phyloP scores from a whole-genome alignment of 1,140 invertebrate genomes.

The Ectropis grisescens region DNA sequence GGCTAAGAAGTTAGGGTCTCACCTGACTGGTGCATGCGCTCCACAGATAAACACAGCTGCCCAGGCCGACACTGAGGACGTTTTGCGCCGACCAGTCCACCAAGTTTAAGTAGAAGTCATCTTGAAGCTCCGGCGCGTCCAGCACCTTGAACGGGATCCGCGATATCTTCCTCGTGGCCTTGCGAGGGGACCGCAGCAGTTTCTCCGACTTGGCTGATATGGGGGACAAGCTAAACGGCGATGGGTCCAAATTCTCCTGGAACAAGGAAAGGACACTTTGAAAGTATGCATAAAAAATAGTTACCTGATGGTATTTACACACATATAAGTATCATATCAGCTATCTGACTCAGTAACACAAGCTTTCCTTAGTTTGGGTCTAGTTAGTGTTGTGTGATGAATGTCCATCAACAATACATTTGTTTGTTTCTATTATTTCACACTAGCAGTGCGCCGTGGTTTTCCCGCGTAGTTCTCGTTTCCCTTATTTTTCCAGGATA shows the following conservation, averaged over 20 bases:
- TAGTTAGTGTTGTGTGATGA: too few relatives aligned
- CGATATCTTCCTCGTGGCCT: conserved; percentile 96
- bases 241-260: conserved; percentile 73
- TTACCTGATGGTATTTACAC: too few relatives aligned
- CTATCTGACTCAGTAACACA: too few relatives aligned
- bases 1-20: too few relatives aligned
- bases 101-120: conserved; percentile 99
- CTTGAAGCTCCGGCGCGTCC: conserved; percentile 98
- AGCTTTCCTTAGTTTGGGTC: too few relatives aligned
- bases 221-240: conserved; percentile 93
- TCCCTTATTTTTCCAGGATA: too few relatives aligned
- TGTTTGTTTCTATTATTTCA: too few relatives aligned
- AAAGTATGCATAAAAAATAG: too few relatives aligned
- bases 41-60: conserved; percentile 99
- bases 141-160: conserved; percentile 97
- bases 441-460: too few relatives aligned
- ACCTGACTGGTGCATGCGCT: conserved; percentile 98
- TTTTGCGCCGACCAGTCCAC: conserved; percentile 99
- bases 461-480: too few relatives aligned
- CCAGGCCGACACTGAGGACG: conserved; percentile 97
- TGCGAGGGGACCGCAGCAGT: conserved; percentile 91
- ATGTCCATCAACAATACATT: too few relatives aligned
- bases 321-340: too few relatives aligned
- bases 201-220: conserved; percentile 96
- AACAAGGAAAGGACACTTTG: conserved; percentile 16